These are phyloP conservation scores for Lepidotrigona ventralis DNA, from an alignment of 1,140 invertebrate species.

Conservation along the genomic window DNA sequence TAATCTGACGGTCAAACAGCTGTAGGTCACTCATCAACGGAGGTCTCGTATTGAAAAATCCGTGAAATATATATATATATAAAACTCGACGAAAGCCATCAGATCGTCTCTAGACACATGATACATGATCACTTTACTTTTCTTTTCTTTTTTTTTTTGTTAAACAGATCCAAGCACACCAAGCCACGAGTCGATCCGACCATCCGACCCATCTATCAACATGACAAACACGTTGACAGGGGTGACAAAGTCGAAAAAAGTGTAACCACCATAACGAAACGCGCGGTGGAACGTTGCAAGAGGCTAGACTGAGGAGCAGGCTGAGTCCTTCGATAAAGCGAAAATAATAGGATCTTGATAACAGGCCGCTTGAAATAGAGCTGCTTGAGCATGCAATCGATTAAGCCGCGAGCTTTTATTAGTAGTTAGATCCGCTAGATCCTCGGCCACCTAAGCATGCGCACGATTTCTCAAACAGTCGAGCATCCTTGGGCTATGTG, in stretches of 20 bases:
- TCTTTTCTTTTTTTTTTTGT: neutral
- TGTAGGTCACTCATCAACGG: neutral
- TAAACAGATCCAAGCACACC: neutral
- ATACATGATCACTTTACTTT: slow-evolving; percentile 2
- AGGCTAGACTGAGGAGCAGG: neutral
- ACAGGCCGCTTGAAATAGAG: slow-evolving; percentile 57
- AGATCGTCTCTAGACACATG: neutral
- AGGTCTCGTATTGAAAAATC: neutral
- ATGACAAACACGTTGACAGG: neutral
- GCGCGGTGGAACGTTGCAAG: slow-evolving; percentile 6
- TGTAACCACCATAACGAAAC: neutral
- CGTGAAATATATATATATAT: neutral
- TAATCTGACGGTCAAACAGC: no score
- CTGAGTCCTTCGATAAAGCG: slow-evolving; percentile 37
- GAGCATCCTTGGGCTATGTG: neutral
- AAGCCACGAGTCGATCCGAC: neutral
- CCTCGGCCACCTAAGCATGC: slow-evolving; percentile 44
- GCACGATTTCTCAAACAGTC: slow-evolving; percentile 36
- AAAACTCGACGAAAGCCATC: neutral
- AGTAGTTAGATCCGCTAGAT: slow-evolving; percentile 39
- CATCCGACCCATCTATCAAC: neutral
- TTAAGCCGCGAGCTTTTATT: slow-evolving; percentile 52
- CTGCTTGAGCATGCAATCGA: slow-evolving; percentile 61
- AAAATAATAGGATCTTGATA: slow-evolving; percentile 58
- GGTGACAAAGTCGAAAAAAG: neutral